phyloP scores from a whole-genome alignment of 2,113 vertebrate species.

The Anser brachyrhynchus region DNA sequence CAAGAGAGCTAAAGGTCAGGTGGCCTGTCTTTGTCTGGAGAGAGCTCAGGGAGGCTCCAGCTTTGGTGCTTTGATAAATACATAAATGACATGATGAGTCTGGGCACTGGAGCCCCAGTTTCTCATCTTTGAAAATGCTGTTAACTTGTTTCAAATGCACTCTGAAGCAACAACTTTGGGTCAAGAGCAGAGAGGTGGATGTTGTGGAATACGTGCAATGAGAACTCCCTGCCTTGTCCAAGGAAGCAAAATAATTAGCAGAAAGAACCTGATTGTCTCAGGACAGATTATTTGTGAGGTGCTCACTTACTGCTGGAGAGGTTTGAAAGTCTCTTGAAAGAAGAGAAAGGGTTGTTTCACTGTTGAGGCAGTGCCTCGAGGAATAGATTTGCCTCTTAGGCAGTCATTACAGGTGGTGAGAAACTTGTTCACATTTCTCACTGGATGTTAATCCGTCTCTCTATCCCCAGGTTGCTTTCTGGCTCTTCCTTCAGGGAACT shows the following conservation, averaged over 20 bases:
- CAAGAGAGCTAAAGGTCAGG: background rate
- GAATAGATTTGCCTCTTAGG: background rate
- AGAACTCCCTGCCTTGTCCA: background rate
- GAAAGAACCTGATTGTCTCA: background rate
- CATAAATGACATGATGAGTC: fast-evolving
- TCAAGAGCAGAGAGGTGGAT: background rate
- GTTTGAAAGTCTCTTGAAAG: background rate
- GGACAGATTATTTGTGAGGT: background rate
- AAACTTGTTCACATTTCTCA: background rate
- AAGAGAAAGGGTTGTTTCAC: background rate
- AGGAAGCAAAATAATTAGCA: background rate
- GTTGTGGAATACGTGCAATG: background rate
- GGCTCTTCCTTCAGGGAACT: background rate
- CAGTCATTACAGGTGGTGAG: background rate
- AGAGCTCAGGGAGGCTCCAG: background rate
- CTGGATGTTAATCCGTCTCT: background rate
- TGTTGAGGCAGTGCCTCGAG: background rate
- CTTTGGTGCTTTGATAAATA: background rate
- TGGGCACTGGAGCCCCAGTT: background rate
- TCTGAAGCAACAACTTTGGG: background rate
- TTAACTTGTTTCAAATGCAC: background rate
- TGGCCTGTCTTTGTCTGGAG: background rate
- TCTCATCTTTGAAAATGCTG: background rate
- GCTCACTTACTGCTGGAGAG: background rate
- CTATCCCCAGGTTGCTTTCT: background rate